A percentile compares a stretch with the other conserved stretches of the same genome.
Conservation (phyloP, 2,113 vertebrate species). For the Bos indicus region DNA sequence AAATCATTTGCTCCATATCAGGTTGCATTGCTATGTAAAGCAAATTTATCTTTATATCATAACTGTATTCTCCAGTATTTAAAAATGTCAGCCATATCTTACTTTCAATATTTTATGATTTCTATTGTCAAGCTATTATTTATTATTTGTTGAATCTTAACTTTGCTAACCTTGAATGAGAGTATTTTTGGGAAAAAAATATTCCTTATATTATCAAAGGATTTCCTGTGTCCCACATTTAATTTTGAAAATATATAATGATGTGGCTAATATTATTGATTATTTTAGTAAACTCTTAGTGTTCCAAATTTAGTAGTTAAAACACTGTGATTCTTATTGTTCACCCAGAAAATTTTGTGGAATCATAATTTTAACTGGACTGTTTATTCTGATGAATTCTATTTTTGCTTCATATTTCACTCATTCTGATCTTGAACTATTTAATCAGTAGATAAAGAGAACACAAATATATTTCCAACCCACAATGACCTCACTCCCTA, state of each 20-base stretch:
- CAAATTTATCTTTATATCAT: conserved; percentile 3
- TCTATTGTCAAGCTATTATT: not conserved
- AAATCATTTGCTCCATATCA: not conserved
- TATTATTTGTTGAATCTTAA: conserved; percentile 27
- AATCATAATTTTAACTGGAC: conserved; percentile 27
- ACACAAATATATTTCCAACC: not conserved
- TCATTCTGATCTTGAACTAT: not conserved
- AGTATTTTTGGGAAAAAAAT: not conserved
- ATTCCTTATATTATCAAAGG: not conserved
- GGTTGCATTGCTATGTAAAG: conserved; percentile 1
- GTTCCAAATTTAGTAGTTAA: not conserved
- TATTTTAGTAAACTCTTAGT: conserved; percentile 10
- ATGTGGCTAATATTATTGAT: not conserved
- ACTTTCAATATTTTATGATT: not conserved
- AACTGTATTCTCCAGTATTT: not conserved
- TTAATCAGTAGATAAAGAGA: not conserved
- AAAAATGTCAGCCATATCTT: conserved; percentile 15
- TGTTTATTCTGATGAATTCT: not conserved
- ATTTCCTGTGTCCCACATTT: not conserved
- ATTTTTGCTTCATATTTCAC: not conserved
- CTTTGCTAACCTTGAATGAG: not conserved
- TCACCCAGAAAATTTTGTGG: not conserved
- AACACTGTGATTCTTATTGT: not conserved
- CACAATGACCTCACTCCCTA: not conserved
- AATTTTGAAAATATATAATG: conserved; percentile 1